Base-by-base conservation (phyloP, 2,888 invertebrate species). In the Sarcophaga carnaria region DNA sequence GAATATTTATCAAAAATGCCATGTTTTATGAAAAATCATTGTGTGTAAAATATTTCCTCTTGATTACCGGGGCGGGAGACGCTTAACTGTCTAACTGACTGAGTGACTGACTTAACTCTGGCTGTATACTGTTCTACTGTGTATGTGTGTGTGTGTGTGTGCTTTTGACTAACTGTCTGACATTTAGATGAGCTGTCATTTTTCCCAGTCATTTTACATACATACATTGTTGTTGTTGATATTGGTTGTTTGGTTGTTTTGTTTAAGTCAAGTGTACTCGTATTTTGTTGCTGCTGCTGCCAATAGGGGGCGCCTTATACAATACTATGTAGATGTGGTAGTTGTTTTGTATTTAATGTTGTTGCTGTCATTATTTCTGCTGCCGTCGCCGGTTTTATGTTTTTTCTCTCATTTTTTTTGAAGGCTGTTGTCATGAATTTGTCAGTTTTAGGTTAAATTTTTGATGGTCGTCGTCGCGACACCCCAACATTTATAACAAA, bases 391-490 rank as follows among this genome's bases (percentile, higher is more conserved):
- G 70, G 27, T 64, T 45, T 54, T 45, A 63, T 70, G 27, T 47
- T 69, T 62, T 37, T 37, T 37, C 8, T 37, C 37, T 37, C 62
- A 25, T 66, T 69, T 66, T 66, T 72, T 81, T 84, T 74, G 81
- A 75, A 71, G 84, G 83, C 82, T 86, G 86, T 84, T 88, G 88
- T 88, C 88, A 88, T 89, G 89, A 89, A 87, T 85, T 85, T 90
- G 89, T 89, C 89, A 89, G 89, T 89, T 89, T 89, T 89, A 88
- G 89, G 89, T 89, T 88, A 89, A 89, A 89, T 88, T 89, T 89
- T 89, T 89, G 88, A 89, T 88, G 85, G 87, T 86, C 88, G 80
- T 80, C 88, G 86, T 83, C 88, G 84, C 83, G 88, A 81, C 88
- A 78, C 83, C 84, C 84, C 75, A 70, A 80, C 71, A 76, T 71